Evolutionary conservation across 2,888 invertebrate species (phyloP).

Genomic region (Saturnia japonica): DNA sequence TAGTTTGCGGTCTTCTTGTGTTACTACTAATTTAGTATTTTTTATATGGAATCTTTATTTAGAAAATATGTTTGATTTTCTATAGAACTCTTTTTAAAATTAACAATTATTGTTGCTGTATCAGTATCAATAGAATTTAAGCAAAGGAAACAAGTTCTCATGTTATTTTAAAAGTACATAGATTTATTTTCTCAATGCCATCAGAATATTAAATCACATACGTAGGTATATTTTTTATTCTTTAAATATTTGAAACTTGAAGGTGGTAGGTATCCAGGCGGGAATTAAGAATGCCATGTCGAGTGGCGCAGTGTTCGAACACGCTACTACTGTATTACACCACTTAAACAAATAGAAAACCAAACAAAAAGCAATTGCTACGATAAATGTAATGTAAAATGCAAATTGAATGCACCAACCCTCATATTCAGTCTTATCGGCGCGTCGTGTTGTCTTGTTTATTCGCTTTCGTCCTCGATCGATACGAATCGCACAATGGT

Average conservation of each 20-base stretch:
- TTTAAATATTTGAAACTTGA: not conserved
- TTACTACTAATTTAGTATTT: too few species aligned
- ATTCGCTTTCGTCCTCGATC: conserved; percentile 26
- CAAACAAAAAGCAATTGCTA: not conserved
- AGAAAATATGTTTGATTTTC: too few species aligned
- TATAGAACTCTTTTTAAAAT: too few species aligned
- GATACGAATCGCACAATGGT: conserved; percentile 32
- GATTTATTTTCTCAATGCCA: too few species aligned
- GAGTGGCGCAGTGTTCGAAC: not conserved
- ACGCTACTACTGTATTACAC: not conserved
- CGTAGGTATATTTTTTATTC: too few species aligned
- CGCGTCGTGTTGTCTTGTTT: conserved; percentile 11
- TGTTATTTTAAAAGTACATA: too few species aligned
- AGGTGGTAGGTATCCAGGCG: not conserved
- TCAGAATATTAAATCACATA: too few species aligned
- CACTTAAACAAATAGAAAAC: not conserved
- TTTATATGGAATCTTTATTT: too few species aligned
- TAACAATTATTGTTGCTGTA: too few species aligned
- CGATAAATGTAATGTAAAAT: not conserved
- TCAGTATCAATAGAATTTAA: too few species aligned
- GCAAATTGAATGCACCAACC: not conserved
- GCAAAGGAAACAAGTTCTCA: too few species aligned
- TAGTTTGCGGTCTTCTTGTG: too few species aligned
- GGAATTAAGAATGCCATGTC: not conserved
- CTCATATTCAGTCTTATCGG: not conserved